phyloP scores from a whole-genome alignment of 2,888 invertebrate species.

The Formica aserva region DNA sequence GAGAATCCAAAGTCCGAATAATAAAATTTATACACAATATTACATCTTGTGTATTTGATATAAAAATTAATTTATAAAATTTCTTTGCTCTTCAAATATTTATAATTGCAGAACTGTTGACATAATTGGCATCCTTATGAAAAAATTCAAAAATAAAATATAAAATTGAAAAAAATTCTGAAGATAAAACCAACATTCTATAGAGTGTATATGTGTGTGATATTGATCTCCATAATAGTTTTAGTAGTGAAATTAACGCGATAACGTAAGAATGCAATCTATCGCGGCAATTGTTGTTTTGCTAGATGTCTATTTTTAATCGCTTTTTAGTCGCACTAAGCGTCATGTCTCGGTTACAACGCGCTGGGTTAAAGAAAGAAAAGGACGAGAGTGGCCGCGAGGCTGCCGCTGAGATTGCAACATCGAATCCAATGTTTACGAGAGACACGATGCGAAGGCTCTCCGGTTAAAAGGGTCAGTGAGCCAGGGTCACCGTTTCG shows the following conservation, averaged over 20 bases:
- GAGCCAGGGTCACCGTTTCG: constrained; percentile 82
- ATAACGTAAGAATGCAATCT: background rate
- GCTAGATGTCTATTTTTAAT: constrained; percentile 40
- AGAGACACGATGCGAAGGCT: constrained; percentile 52
- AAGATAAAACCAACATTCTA: background rate
- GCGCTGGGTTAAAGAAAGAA: constrained; percentile 37
- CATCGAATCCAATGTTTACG: constrained; percentile 68
- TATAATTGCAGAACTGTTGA: background rate
- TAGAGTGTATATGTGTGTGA: background rate
- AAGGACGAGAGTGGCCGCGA: constrained; percentile 33
- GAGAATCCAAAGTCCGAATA: background rate
- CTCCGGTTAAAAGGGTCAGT: constrained; percentile 72
- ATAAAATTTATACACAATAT: background rate
- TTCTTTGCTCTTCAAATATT: background rate
- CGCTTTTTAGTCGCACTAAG: constrained; percentile 35
- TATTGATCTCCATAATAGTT: background rate
- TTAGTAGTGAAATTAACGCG: background rate
- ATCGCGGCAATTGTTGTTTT: background rate
- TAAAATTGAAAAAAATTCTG: background rate
- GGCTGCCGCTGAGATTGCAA: constrained; percentile 60
- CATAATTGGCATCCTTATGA: background rate
- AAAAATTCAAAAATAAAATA: background rate
- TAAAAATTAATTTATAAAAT: background rate
- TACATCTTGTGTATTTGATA: background rate
- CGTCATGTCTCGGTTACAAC: constrained; percentile 10